These are phyloP conservation scores for Phenganax marumi DNA, from an alignment of 92 coral and sea anemone species.

Conservation along the genomic window DNA sequence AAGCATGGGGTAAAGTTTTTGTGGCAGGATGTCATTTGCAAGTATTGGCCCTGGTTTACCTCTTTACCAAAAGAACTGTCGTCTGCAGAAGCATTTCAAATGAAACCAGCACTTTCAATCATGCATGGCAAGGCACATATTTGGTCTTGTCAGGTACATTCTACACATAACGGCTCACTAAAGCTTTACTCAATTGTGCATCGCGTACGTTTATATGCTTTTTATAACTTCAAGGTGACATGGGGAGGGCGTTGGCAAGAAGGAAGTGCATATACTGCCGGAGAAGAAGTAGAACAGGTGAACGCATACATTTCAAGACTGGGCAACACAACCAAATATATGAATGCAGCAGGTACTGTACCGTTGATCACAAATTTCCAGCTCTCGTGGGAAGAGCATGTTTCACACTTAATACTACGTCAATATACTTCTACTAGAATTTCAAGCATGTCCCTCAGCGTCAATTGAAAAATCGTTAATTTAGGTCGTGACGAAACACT, in stretches of 20 bases:
- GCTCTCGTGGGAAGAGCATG: background rate
- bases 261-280: slow-evolving; percentile 18
- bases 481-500: slow-evolving; percentile 22
- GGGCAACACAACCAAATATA: slow-evolving; percentile 23
- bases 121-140: slow-evolving; percentile 30
- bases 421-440: background rate
- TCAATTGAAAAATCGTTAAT: background rate
- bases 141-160: slow-evolving; percentile 20
- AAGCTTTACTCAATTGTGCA: background rate
- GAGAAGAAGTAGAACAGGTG: slow-evolving; percentile 23
- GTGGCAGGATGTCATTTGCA: slow-evolving; percentile 29
- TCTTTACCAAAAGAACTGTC: slow-evolving; percentile 16
- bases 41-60: slow-evolving; percentile 22
- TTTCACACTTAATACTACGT: background rate
- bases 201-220: background rate
- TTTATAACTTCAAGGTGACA: slow-evolving; percentile 11
- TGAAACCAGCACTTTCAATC: slow-evolving; percentile 29
- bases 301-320: slow-evolving; percentile 19
- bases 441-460: background rate
- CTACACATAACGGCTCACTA: background rate
- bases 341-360: slow-evolving; percentile 32
- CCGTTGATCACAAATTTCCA: too few relatives aligned
- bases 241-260: slow-evolving; percentile 38
- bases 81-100: background rate
- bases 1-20: slow-evolving; percentile 15